Base-by-base conservation (phyloP, 2,888 invertebrate species). In the Drosophila conformis region DNA sequence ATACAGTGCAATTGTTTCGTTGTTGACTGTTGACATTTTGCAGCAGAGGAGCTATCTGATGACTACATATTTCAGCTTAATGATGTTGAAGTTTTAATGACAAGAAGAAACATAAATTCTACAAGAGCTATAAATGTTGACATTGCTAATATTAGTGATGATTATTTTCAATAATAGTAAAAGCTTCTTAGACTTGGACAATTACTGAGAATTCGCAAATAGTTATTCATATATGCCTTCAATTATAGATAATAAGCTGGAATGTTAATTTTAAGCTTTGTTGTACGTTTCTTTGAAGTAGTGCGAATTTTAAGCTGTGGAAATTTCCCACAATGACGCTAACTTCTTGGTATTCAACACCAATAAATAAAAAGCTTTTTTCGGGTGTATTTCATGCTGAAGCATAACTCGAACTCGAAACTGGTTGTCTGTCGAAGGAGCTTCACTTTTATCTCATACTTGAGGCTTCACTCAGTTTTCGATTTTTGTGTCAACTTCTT, bases 351-450 rank as follows among this genome's bases (percentile, higher is more conserved):
- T 74, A 78, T 63, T 80, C 49, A 64, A 56, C 53, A 65, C 25
- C 68, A 78, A 77, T 68, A 77, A 53, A 71, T 80, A 59, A 68
- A 46, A 10, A 21, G 15, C 11, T 52, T 63, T 63, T 46, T 42
- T 57, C 60, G 46, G 18, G 29, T 46, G 57, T 61, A 56, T 76
- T 79, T 80, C 38, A 61, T 62, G 70, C 61, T 76, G 61, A 48
- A 76, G 59, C 52, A 62, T 51, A 69, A 48, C 49, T 46, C 40
- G 27, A 73, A 69, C 49, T 60, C 40, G 10, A 80, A 77, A 77
- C 78, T 80, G 81, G 78, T 77, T 77, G 79, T 62, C 67, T 77
- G 79, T 62, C 67, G 81, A 68, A 78, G 78, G 78, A 78, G 78
- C 81, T 81, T 78, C 73, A 77, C 78, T 78, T 80, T 78, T 77